Conservation (phyloP, 2,797 vertebrate species). For the Otolemur crassicaudatus region DNA sequence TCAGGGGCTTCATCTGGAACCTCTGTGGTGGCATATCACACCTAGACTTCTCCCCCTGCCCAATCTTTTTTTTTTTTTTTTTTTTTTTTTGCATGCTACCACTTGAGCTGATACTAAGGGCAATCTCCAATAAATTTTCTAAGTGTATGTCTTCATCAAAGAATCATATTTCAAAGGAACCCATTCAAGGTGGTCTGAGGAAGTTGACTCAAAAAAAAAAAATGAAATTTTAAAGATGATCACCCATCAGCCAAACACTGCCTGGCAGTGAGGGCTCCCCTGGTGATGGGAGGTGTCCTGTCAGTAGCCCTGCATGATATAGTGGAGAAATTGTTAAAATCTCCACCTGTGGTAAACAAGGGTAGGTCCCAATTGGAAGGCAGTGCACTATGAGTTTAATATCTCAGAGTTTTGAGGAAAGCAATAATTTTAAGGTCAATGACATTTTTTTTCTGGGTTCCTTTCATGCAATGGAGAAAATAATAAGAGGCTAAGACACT, state of each 20-base stretch:
- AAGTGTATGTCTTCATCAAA: not conserved
- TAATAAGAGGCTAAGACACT: not conserved
- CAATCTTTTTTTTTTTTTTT: not conserved
- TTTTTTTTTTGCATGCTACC: not conserved
- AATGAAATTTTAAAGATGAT: not conserved
- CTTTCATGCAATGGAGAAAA: not conserved
- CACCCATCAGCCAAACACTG: not conserved
- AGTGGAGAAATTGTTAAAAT: not conserved
- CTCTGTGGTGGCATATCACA: not conserved
- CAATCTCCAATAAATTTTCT: not conserved
- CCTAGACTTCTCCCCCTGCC: not conserved
- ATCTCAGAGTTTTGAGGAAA: not conserved
- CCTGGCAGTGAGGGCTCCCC: not conserved
- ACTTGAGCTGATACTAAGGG: not conserved
- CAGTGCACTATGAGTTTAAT: not conserved
- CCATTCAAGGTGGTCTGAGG: not conserved
- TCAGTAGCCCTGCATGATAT: not conserved
- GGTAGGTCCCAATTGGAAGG: not conserved
- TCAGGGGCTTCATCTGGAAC: not conserved
- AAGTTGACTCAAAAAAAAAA: not conserved
- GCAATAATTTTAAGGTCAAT: not conserved
- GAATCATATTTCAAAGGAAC: not conserved
- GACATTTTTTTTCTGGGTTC: not conserved
- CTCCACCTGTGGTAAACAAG: not conserved
- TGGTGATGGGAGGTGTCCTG: not conserved